These are phyloP conservation scores for Naja naja DNA, from an alignment of 2,113 vertebrate genomes.

Conservation along the genomic window DNA sequence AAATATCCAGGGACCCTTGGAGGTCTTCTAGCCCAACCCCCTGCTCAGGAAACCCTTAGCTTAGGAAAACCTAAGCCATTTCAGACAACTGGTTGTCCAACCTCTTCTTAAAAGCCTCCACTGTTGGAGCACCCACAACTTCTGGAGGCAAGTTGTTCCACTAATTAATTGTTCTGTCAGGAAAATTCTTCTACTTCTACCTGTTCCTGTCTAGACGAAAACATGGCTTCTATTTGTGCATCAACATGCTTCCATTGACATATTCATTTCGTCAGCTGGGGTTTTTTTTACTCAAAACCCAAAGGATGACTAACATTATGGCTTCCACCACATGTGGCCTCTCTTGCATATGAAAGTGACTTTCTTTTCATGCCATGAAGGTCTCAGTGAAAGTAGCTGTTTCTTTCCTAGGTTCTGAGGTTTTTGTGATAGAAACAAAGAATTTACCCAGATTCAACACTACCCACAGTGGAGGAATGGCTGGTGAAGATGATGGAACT, in stretches of 20 bases:
- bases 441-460: neutral
- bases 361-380: neutral
- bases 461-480: neutral
- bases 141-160: neutral
- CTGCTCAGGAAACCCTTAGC: no score
- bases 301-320: neutral
- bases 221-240: neutral
- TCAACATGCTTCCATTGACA: no score
- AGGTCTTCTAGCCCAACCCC: neutral
- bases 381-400: neutral
- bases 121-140: neutral
- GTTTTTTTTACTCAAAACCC: neutral
- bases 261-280: neutral
- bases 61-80: neutral
- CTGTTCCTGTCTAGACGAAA: neutral
- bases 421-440: neutral
- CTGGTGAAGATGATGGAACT: neutral
- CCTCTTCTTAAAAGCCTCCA: neutral
- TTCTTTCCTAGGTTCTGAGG: fast-evolving
- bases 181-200: neutral
- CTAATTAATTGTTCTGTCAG: neutral
- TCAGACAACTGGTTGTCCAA: neutral
- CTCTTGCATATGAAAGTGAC: neutral
- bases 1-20: neutral
- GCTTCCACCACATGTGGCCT: neutral